A percentile compares a stretch with the other conserved stretches of the same genome.
Conservation (phyloP, 2,113 vertebrate genomes). For the Chaenocephalus aceratus region DNA sequence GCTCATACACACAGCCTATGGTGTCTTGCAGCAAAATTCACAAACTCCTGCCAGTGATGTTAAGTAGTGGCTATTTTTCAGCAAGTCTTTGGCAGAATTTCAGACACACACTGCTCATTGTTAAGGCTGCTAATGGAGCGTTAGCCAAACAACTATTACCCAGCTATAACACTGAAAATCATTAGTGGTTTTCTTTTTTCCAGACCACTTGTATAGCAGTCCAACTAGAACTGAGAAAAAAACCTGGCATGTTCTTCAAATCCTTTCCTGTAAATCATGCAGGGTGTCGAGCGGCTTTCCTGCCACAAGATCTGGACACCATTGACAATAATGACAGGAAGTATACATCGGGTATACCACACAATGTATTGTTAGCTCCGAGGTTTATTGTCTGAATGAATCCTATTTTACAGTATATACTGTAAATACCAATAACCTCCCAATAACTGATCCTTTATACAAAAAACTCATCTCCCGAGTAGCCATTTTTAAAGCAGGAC, state of each 20-base stretch:
- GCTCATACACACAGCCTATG: not conserved
- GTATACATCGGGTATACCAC: constrained; percentile 1
- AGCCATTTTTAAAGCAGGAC: constrained; percentile 24
- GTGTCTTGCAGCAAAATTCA: not conserved
- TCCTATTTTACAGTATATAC: not conserved
- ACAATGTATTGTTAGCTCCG: not conserved
- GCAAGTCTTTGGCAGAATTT: constrained; percentile 27
- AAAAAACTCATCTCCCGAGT: not conserved
- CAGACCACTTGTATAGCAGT: not conserved
- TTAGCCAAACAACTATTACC: constrained; percentile 22
- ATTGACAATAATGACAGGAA: constrained; percentile 13
- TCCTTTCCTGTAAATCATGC: constrained; percentile 13
- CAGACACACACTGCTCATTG: constrained; percentile 14
- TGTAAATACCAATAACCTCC: not conserved
- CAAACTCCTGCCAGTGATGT: constrained; percentile 4
- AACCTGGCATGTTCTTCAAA: not conserved
- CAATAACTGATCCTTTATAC: not conserved
- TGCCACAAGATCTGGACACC: constrained; percentile 1
- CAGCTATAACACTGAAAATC: constrained; percentile 2
- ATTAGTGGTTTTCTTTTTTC: not conserved
- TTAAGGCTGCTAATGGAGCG: constrained; percentile 12
- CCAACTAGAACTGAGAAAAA: not conserved
- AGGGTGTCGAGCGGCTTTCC: not conserved
- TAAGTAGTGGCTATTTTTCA: constrained; percentile 28
- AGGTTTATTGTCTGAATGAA: not conserved